Evolutionary conservation across 1,140 invertebrate genomes (phyloP), one percentile per base, ranked within the genome.

Genomic region (Penaeus japonicus): DNA sequence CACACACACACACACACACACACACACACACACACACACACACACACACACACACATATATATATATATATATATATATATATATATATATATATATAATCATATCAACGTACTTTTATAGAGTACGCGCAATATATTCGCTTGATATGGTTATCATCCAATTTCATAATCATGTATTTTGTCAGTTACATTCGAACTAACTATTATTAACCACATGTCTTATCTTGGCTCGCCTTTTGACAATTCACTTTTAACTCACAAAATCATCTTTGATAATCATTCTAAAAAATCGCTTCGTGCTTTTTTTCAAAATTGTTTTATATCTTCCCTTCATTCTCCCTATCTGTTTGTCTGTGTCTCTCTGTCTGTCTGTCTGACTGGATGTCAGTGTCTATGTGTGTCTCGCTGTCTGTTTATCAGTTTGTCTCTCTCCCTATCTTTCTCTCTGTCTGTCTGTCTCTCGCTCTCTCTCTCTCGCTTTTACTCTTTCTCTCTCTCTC

Each of bases 391-490:
- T 70, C 4, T 24, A 2, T 70, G 0, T 22, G 0, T 24, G 65
- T 73, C 65, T 73, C 1, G 22, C n/a, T 70, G 62, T 70, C n/a
- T 65, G 62, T 20, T 7, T 65, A 0, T 81, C 35, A 59, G n/a
- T 59, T 24, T 32, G 24, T 35, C 15, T 82, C 54, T 82, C 17
- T 82, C 54, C 65, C 35, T 84, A 24, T 84, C 81, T 70, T 20
- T 84, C 81, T 84, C 53, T 39, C 65, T 84, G 12, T 84, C 83
- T 75, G 20, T 75, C 65, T 85, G 0, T 32, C 20, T 85, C 39
- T 85, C 83, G 53, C 24, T 85, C 83, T 85, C 70, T 77, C 70
- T 77, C 35, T 85, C 70, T 77, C 70, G 73, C 83, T 85, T 24
- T 81, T 27, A 30, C 79, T 81, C 79, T 59, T 27, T 59, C 79